Base-by-base conservation (phyloP, 2,113 vertebrate species). In the Benitochromis conjunctus region DNA sequence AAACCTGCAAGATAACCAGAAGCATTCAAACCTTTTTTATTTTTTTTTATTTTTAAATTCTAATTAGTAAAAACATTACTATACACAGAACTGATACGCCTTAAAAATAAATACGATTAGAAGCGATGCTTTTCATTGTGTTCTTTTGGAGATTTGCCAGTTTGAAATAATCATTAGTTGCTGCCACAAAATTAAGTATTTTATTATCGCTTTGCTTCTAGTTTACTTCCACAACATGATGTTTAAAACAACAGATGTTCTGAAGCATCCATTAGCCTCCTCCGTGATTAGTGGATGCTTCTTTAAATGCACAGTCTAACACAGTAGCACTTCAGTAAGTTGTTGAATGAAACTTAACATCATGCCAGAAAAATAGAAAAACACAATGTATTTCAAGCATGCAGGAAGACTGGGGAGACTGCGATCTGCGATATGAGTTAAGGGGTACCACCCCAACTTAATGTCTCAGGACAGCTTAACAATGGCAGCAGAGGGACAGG, bases 1-100 rank as follows among this genome's bases (percentile, higher is more conserved):
- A 96, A 98, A 97, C 98, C 98, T 96, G 85, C 79, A 91, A 79
- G 16, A 77, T 12, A 81, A 86, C 36, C 38, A 46, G n/a, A 19
- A 64, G 43, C 3, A 74, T 31, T 9, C 53, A 71, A 69, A 5
- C 29, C n/a, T n/a, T n/a, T n/a, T n/a, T n/a, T n/a, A n/a, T n/a
- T n/a, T n/a, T n/a, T n/a, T n/a, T n/a, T n/a, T n/a, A 26, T 0
- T 64, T 62, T 0, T 62, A 36, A 36, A 36, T 6, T 34, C 48
- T 51, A 13, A 51, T 19, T 18, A 51, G 13, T 19, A 19, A 24
- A 38, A 31, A 16, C 21, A 8, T 6, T 9, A 16, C 1, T 7
- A 71, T 46, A 46, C 3, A 26, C 64, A 71, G n/a, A 43, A 71
- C 7, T 16, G 21, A 46, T 71, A 71, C 13, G 13, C 13, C 13